phyloP scores from a whole-genome alignment of 1,140 invertebrate genomes.

The Bradysia coprophila region DNA sequence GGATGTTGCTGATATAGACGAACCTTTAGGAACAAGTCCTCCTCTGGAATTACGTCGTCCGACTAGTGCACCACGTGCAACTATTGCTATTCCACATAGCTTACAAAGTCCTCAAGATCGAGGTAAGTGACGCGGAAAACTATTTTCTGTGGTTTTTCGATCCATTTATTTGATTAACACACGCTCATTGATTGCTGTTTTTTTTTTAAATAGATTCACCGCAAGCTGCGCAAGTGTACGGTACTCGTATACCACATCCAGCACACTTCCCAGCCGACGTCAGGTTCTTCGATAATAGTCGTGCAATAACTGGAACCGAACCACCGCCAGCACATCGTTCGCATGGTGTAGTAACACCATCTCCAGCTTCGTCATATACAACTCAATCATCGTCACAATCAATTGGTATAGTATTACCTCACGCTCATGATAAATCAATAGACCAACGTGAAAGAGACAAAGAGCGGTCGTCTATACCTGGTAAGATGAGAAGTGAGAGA shows the following conservation, averaged over 20 bases:
- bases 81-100: slow-evolving; percentile 28
- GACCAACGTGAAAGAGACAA: slow-evolving; percentile 11
- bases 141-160: not conserved
- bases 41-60: slow-evolving; percentile 48
- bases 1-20: slow-evolving; percentile 14
- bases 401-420: slow-evolving; percentile 17
- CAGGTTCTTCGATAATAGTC: slow-evolving; percentile 25
- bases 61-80: slow-evolving; percentile 18
- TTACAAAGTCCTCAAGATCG: slow-evolving; percentile 53
- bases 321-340: slow-evolving; percentile 44
- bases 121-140: too few species aligned
- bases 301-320: slow-evolving; percentile 21
- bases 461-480: slow-evolving; percentile 7
- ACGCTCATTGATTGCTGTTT: too few species aligned
- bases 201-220: slow-evolving; percentile 34
- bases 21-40: slow-evolving; percentile 40
- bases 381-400: slow-evolving; percentile 8
- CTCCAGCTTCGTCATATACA: slow-evolving; percentile 16
- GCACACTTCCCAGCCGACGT: slow-evolving; percentile 20
- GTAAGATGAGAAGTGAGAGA: too few species aligned
- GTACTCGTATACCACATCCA: slow-evolving; percentile 20
- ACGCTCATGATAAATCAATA: too few species aligned
- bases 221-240: slow-evolving; percentile 47
- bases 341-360: slow-evolving; percentile 24
- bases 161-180: too few species aligned